A percentile compares a stretch with the other conserved stretches of the same genome.
Evolutionary conservation across 2,888 invertebrate species (phyloP).

Genomic region (Mimachlamys varia): DNA sequence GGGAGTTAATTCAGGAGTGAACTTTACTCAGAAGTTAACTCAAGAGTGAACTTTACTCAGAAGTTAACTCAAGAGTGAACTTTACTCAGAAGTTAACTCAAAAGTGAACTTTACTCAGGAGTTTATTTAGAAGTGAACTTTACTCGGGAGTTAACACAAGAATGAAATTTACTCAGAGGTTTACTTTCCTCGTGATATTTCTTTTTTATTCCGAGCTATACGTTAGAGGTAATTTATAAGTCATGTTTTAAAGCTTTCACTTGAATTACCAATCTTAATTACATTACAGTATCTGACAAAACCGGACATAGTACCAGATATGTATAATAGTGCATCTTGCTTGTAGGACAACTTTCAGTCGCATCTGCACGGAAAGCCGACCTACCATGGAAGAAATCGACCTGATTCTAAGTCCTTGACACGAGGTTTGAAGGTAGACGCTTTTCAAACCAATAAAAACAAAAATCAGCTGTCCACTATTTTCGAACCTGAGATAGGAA

Average conservation of each 20-base stretch:
- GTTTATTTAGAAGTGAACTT: too few relatives aligned
- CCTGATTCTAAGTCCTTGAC: constrained; percentile 51
- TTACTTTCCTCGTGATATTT: too few relatives aligned
- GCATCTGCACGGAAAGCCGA: constrained; percentile 53
- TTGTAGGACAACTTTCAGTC: constrained; percentile 51
- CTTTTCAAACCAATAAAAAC: constrained; percentile 47
- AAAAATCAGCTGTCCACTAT: constrained; percentile 51
- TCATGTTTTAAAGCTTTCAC: not conserved
- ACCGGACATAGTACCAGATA: not conserved
- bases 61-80: too few relatives aligned
- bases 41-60: too few relatives aligned
- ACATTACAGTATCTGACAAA: not conserved
- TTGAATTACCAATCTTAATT: too few relatives aligned
- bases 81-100: too few relatives aligned
- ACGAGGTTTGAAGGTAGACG: constrained; percentile 46
- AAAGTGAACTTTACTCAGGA: too few relatives aligned
- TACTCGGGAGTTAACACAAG: too few relatives aligned
- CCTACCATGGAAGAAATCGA: constrained; percentile 39
- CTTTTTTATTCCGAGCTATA: not conserved
- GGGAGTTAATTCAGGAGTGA: too few relatives aligned
- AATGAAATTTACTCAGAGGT: too few relatives aligned
- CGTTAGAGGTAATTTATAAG: not conserved
- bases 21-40: too few relatives aligned
- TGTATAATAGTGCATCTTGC: not conserved
- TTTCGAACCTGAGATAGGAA: constrained; percentile 43